Evolutionary conservation across 2,888 invertebrate species (phyloP).

Genomic region (Drosophila histrio): DNA sequence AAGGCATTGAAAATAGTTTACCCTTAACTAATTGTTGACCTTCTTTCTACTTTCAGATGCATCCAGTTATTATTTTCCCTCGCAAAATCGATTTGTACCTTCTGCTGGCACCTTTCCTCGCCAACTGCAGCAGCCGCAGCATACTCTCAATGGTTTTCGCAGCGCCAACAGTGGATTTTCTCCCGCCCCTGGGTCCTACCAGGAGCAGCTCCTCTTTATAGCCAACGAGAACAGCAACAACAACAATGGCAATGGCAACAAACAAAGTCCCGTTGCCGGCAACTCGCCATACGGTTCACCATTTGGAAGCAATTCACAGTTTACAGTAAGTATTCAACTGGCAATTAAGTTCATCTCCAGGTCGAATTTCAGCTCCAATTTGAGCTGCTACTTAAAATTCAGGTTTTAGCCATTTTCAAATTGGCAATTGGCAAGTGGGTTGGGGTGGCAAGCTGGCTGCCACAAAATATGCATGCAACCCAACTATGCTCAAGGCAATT

Average conservation of each 20-base stretch:
- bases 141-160: conserved; percentile 49
- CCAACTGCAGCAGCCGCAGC: conserved; percentile 53
- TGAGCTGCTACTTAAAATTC: conserved; percentile 33
- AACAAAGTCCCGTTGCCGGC: conserved; percentile 39
- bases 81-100: conserved; percentile 84
- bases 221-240: conserved; percentile 71
- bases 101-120: conserved; percentile 77
- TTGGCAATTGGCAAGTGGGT: conserved; percentile 1
- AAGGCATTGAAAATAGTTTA: conserved; percentile 7
- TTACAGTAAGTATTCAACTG: conserved; percentile 56
- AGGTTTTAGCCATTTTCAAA: conserved; percentile 39
- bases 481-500: conserved; percentile 55
- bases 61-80: conserved; percentile 81
- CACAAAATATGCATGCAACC: conserved; percentile 7
- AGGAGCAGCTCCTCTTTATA: conserved; percentile 82
- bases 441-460: conserved; percentile 17
- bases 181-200: conserved; percentile 80
- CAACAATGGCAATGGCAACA: conserved; percentile 22
- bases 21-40: conserved; percentile 49
- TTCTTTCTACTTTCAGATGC: conserved; percentile 77
- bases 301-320: conserved; percentile 70
- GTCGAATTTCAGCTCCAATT: neutral
- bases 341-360: conserved; percentile 14
- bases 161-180: conserved; percentile 49
- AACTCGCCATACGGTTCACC: conserved; percentile 57